Evolutionary conservation across 2,888 invertebrate genomes (phyloP), one percentile per base, ranked within the genome.

Genomic region (Andrena fulva): DNA sequence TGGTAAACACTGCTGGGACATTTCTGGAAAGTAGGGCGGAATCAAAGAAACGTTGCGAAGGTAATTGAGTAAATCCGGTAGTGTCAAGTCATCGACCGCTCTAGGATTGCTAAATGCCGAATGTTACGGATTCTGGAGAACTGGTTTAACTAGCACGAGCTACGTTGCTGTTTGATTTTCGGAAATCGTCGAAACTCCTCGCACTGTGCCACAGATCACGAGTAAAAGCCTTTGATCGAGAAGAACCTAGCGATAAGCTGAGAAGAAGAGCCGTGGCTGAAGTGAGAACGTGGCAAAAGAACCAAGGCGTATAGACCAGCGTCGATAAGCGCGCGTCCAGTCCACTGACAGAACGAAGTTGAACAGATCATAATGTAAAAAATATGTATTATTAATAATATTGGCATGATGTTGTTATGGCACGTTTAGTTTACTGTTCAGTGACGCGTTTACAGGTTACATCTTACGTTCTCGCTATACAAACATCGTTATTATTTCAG

Each of bases 321-420:
- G 68, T 63, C 74, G 70, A 42, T 31, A 77, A 68, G 70, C 60
- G 72, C 60, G 62, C 64, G 81, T 50, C 76, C 72, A 66, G 20
- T 64, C 69, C 79, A 89, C 86, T 86, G 91, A 91, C 89, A 89
- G 91, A 91, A 90, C 86, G 86, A 85, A 85, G 83, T 86, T 82
- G 68, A 91, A 92, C 88, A 82, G 89, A 90, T 89, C 82, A 85
- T 89, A 91, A 91, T 90, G 90, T 91, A 91, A 91, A 92, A 91
- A 92, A 92, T 91, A 92, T 89, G 89, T 89, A 91, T 91, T 92
- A 93, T 92, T 86, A 88, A 88, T 92, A 93, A 92, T 91, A 92
- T 93, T 93, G 93, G 93, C 93, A 93, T 93, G 92, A 92, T 92
- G 92, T 93, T 91, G 84, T 92, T 93, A 93, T 93, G 93, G 93